Evolutionary conservation across 2,888 invertebrate genomes (phyloP).

Genomic region (Acleris holmiana): DNA sequence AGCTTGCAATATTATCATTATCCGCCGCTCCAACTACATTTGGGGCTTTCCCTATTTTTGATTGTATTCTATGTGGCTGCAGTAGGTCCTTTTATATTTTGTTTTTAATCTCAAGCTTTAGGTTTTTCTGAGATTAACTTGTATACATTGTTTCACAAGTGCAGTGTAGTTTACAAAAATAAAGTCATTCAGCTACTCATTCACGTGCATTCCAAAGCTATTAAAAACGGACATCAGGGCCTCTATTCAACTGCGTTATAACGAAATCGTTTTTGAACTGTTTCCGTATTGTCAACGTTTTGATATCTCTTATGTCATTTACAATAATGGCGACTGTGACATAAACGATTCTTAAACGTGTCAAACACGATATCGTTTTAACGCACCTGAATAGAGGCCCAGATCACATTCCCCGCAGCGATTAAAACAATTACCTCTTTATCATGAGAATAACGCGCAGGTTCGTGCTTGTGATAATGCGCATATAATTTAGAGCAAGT

Average conservation of each 20-base stretch:
- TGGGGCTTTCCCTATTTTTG: neutral
- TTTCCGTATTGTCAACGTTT: too few species aligned
- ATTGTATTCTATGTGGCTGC: neutral
- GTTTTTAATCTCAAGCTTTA: neutral
- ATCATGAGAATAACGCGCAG: conserved; percentile 2
- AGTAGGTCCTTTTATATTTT: neutral
- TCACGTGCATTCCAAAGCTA: neutral
- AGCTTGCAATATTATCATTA: conserved; percentile 3
- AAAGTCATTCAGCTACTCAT: neutral
- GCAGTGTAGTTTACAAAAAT: too few species aligned
- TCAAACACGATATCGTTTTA: too few species aligned
- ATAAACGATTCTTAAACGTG: too few species aligned
- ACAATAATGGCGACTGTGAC: too few species aligned
- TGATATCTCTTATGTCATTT: too few species aligned
- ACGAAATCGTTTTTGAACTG: too few species aligned
- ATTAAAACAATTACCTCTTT: neutral
- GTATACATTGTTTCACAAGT: too few species aligned
- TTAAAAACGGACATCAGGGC: neutral
- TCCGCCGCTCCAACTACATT: neutral
- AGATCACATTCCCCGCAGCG: neutral
- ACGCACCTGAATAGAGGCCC: too few species aligned
- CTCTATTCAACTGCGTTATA: too few species aligned
- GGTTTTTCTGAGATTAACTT: neutral
- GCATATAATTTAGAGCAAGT: conserved; percentile 26
- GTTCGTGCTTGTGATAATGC: neutral